These are phyloP conservation scores for Amphibalanus amphitrite DNA, from an alignment of 1,140 invertebrate genomes.

Conservation along the genomic window DNA sequence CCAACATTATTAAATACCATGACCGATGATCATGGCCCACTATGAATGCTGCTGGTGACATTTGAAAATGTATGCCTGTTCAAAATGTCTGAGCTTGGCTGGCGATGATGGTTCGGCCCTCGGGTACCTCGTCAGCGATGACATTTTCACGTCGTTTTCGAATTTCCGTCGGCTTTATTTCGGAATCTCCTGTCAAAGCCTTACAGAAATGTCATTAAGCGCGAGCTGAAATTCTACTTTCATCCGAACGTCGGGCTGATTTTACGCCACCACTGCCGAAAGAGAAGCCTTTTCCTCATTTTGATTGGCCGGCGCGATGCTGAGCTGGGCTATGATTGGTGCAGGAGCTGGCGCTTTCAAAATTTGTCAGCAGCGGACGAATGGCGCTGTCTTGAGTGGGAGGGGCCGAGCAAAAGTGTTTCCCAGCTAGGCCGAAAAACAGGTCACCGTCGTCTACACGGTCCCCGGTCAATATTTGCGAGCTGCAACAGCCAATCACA, in stretches of 20 bases:
- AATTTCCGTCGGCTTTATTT: constrained; percentile 1
- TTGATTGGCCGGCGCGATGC: background rate
- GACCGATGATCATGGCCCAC: no score
- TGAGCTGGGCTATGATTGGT: background rate
- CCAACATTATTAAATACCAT: no score
- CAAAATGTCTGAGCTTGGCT: no score
- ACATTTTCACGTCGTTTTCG: background rate
- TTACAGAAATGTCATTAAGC: background rate
- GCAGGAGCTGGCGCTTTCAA: background rate
- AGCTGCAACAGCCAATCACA: background rate
- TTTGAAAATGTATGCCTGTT: no score
- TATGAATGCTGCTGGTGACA: no score
- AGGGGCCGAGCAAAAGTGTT: background rate
- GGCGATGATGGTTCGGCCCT: no score
- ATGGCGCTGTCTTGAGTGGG: background rate
- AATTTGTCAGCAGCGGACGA: background rate
- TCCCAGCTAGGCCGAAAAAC: background rate
- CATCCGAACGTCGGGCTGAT: background rate
- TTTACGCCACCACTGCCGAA: background rate
- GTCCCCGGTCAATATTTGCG: background rate
- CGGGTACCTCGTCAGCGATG: background rate
- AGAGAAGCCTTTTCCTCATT: background rate
- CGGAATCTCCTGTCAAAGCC: background rate
- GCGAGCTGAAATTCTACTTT: background rate
- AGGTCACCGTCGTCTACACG: background rate